Conservation (phyloP, 2,797 vertebrate species). For the Tympanoctomys barrerae region DNA sequence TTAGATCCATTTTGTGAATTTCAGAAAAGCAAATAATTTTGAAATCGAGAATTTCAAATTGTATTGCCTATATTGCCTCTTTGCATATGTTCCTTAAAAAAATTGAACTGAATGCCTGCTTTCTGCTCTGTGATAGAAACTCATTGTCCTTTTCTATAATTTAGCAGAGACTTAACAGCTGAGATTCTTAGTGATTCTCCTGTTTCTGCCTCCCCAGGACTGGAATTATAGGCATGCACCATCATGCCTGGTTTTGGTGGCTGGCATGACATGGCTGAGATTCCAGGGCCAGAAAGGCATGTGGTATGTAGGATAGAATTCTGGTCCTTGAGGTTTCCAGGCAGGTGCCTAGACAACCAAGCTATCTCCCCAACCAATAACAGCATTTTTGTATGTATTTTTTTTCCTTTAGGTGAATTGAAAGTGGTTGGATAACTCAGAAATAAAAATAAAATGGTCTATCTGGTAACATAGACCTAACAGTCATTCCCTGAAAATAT, state of each 20-base stretch:
- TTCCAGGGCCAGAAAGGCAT: no score
- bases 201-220: no score
- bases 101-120: background rate
- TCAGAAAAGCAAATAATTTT: background rate
- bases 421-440: conserved; percentile 21
- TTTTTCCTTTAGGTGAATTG: conserved; percentile 57
- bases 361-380: background rate
- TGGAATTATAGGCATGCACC: no score
- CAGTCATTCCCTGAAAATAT: background rate
- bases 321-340: no score
- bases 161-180: background rate
- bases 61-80: background rate
- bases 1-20: background rate
- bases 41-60: background rate
- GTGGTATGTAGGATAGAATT: no score
- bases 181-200: no score
- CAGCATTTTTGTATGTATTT: background rate
- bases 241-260: no score
- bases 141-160: background rate
- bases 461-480: background rate
- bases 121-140: background rate
- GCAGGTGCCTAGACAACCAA: no score
- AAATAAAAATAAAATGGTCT: conserved; percentile 44
- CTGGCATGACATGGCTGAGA: no score
- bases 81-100: background rate